Evolutionary conservation across 2,113 vertebrate genomes (phyloP).

Genomic region (Miniopterus natalensis): DNA sequence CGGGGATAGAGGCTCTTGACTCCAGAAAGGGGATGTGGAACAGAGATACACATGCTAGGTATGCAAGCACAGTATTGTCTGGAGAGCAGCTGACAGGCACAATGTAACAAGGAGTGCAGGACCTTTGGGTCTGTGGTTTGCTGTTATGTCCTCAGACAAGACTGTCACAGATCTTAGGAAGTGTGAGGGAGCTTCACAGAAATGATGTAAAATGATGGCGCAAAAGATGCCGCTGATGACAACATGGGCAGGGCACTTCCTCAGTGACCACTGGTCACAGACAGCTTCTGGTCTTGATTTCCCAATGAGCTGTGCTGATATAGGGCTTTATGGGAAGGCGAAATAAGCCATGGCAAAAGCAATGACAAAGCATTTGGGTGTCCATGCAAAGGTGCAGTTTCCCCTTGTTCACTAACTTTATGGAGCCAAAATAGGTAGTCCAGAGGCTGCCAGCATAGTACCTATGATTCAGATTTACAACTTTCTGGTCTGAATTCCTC

Average conservation of each 20-base stretch:
- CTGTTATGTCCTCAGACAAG: constrained; percentile 64
- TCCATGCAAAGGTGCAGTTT: background rate
- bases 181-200: constrained; percentile 67
- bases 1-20: background rate
- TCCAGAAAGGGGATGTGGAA: no score
- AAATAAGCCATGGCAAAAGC: constrained; percentile 28
- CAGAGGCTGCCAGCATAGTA: background rate
- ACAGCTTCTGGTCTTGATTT: constrained; percentile 66
- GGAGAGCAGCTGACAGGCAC: background rate
- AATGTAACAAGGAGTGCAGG: background rate
- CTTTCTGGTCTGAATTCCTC: constrained; percentile 9
- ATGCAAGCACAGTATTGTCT: background rate
- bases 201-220: constrained; percentile 72
- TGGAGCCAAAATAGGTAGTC: background rate
- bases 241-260: constrained; percentile 71
- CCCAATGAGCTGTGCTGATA: constrained; percentile 58
- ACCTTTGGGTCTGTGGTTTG: constrained; percentile 73
- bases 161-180: constrained; percentile 59
- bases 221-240: constrained; percentile 63
- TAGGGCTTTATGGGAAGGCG: constrained; percentile 56
- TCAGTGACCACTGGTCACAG: constrained; percentile 15
- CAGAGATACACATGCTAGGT: background rate
- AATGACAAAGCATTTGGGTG: constrained; percentile 51
- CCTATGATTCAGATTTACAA: background rate
- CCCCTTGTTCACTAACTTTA: background rate